phyloP scores from a whole-genome alignment of 1,140 invertebrate genomes.

The Psix sp. region DNA sequence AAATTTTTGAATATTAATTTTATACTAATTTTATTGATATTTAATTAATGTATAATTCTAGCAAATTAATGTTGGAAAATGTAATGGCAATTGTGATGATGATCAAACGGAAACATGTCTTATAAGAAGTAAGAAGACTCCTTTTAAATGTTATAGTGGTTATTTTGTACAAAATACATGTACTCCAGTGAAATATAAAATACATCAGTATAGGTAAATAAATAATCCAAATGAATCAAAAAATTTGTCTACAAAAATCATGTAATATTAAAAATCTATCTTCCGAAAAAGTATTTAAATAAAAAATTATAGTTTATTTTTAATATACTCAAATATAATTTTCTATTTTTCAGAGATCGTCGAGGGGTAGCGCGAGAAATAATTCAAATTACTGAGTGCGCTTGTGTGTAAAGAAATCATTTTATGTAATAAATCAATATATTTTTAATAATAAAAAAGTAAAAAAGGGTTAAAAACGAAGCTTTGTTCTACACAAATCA shows the following conservation, averaged over 20 bases:
- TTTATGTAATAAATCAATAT: too few species aligned
- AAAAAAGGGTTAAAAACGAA: too few species aligned
- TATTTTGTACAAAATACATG: constrained; percentile 72
- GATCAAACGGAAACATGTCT: constrained; percentile 73
- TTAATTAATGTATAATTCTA: constrained; percentile 38
- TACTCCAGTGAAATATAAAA: constrained; percentile 72
- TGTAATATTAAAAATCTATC: constrained; percentile 1
- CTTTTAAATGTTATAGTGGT: constrained; percentile 71
- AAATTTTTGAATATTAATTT: too few species aligned
- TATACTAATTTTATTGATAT: too few species aligned
- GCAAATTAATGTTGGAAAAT: constrained; percentile 77
- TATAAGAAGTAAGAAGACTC: constrained; percentile 71
- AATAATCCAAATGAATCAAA: neutral
- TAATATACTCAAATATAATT: constrained; percentile 1
- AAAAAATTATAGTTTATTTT: too few species aligned
- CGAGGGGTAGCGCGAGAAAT: constrained; percentile 72
- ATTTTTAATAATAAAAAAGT: too few species aligned
- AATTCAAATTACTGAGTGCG: constrained; percentile 75
- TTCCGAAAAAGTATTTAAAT: neutral
- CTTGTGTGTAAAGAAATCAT: constrained; percentile 67
- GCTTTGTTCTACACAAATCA: too few species aligned
- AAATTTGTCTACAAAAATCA: neutral
- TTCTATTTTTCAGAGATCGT: constrained; percentile 65
- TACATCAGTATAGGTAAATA: constrained; percentile 75
- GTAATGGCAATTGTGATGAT: constrained; percentile 73